Percentiles rank a stretch among this genome's conserved stretches.
Evolutionary conservation across 2,797 vertebrate genomes (phyloP).

Genomic region (Premnoplex brunnescens): DNA sequence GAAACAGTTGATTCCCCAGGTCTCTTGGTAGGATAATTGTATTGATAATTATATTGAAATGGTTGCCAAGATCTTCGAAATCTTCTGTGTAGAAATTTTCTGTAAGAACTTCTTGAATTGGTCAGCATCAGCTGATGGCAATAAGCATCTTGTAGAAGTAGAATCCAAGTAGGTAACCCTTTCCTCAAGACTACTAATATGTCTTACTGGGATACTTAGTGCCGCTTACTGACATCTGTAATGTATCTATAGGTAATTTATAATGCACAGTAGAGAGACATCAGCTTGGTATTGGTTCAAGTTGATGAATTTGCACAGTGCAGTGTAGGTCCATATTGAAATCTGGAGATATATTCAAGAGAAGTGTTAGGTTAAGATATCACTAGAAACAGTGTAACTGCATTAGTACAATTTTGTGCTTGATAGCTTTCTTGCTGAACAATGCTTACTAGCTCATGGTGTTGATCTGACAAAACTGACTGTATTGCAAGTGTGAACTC

Average conservation of each 20-base stretch:
- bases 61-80: background rate
- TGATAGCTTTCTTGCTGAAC: background rate
- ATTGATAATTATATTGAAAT: background rate
- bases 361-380: background rate
- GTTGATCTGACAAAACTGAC: background rate
- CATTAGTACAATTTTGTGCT: background rate
- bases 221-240: background rate
- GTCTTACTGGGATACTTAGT: background rate
- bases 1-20: background rate
- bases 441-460: background rate
- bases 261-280: background rate
- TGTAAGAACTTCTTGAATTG: background rate
- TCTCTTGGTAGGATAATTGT: background rate
- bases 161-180: background rate
- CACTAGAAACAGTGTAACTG: background rate
- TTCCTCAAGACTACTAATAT: background rate
- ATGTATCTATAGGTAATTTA: background rate
- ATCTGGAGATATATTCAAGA: background rate
- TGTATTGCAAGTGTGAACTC: background rate
- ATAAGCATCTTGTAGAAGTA: background rate
- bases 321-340: background rate
- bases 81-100: background rate
- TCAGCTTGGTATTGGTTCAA: background rate
- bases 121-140: background rate
- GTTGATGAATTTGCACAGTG: background rate